Conservation (phyloP, 2,113 vertebrate genomes). For the Oreocharis arfaki region DNA sequence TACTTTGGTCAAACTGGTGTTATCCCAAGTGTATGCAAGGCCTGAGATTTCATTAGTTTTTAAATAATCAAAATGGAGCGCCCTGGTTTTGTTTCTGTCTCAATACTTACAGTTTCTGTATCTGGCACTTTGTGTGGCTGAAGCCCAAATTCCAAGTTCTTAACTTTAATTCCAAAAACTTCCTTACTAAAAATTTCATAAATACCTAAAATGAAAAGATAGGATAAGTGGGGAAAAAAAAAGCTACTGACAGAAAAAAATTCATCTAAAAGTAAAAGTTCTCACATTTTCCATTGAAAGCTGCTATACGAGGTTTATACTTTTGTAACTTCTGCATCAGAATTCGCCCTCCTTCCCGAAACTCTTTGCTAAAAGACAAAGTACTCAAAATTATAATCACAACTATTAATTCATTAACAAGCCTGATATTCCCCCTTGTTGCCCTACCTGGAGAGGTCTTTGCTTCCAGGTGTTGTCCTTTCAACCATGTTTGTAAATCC, state of each 20-base stretch:
- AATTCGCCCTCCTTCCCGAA: conserved; percentile 95
- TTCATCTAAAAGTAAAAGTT: not conserved
- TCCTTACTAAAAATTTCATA: conserved; percentile 99
- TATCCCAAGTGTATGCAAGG: not conserved
- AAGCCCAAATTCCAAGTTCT: conserved; percentile 94
- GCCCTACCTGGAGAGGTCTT: conserved; percentile 89
- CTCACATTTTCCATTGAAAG: conserved; percentile 99
- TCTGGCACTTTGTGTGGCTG: conserved; percentile 96
- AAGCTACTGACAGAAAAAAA: not conserved
- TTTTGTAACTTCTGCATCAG: conserved; percentile 94
- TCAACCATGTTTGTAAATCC: conserved; percentile 99
- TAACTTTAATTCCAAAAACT: conserved; percentile 94
- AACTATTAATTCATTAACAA: not conserved
- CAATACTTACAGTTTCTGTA: conserved; percentile 86
- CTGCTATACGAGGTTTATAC: conserved; percentile 93
- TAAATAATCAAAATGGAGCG: not conserved
- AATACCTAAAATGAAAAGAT: conserved; percentile 82
- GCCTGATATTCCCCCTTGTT: not conserved
- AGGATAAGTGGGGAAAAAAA: not conserved
- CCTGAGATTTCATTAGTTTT: not conserved
- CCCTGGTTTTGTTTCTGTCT: not conserved
- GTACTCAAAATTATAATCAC: conserved; percentile 36
- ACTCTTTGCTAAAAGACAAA: conserved; percentile 85
- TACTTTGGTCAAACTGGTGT: not conserved
- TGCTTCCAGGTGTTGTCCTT: conserved; percentile 95